Conservation (phyloP, 1,140 invertebrate species). For the Asobara japonica region DNA sequence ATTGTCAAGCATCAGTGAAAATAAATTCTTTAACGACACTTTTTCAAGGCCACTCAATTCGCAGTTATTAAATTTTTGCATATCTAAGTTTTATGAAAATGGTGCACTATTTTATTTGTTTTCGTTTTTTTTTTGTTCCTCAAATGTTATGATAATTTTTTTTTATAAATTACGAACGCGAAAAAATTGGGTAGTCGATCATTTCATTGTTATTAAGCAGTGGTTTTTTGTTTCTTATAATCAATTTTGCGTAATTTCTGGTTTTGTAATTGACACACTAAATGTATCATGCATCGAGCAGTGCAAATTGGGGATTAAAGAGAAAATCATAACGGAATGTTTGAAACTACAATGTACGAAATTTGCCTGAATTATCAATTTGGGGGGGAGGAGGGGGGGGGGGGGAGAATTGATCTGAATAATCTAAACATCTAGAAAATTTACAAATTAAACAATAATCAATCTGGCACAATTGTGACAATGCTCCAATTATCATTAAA, state of each 20-base stretch:
- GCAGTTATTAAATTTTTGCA: not conserved
- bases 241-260: not conserved
- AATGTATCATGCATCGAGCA: not conserved
- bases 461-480: too few species aligned
- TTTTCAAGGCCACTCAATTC: constrained; percentile 27
- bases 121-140: too few species aligned
- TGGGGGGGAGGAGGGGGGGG: too few species aligned
- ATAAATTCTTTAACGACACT: constrained; percentile 12
- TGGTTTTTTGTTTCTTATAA: not conserved
- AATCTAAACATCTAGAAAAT: too few species aligned
- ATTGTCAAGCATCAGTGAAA: constrained; percentile 6
- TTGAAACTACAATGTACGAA: constrained; percentile 18
- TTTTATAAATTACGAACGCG: not conserved
- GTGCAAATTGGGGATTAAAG: not conserved
- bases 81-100: constrained; percentile 3
- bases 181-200: not conserved
- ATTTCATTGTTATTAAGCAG: not conserved
- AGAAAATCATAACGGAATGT: constrained; percentile 29
- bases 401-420: too few species aligned
- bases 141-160: too few species aligned
- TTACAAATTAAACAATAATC: too few species aligned
- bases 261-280: not conserved
- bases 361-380: not conserved
- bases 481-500: too few species aligned
- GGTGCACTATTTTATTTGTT: not conserved